phyloP scores from a whole-genome alignment of 2,797 vertebrate species.

The Rhinella marina region DNA sequence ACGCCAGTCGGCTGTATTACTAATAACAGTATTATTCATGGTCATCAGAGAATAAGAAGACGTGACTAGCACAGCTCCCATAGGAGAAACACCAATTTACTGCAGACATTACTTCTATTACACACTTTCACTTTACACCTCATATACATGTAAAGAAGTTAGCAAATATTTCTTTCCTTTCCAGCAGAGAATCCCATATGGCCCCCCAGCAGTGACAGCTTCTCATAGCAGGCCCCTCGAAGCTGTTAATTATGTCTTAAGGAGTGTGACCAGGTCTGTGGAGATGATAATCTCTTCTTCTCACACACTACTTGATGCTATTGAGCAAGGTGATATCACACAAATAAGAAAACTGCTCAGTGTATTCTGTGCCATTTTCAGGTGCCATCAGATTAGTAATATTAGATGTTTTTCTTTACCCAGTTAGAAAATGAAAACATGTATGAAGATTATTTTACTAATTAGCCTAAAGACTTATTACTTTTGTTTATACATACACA shows the following conservation, averaged over 20 bases:
- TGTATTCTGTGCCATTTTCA: not conserved
- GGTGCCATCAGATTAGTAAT: not conserved
- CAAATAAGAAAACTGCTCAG: slow-evolving; percentile 1
- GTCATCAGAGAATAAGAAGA: not conserved
- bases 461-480: not conserved
- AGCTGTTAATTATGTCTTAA: slow-evolving; percentile 49
- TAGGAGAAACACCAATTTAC: slow-evolving; percentile 4
- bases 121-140: not conserved
- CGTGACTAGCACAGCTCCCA: not conserved
- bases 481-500: too few species aligned
- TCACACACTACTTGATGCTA: slow-evolving; percentile 18
- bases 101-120: not conserved
- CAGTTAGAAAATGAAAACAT: not conserved
- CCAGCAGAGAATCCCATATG: slow-evolving; percentile 16
- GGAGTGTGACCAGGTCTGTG: slow-evolving; percentile 36
- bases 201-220: slow-evolving; percentile 36
- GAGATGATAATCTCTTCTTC: slow-evolving; percentile 45
- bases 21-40: not conserved
- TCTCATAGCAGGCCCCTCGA: slow-evolving; percentile 37
- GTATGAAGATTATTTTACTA: not conserved
- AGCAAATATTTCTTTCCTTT: slow-evolving; percentile 30
- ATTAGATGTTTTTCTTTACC: not conserved
- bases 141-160: slow-evolving; percentile 23
- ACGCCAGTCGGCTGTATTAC: not conserved
- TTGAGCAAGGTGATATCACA: slow-evolving; percentile 7